Conservation (phyloP, 2,797 vertebrate genomes). For the Gephyroberyx darwinii region DNA sequence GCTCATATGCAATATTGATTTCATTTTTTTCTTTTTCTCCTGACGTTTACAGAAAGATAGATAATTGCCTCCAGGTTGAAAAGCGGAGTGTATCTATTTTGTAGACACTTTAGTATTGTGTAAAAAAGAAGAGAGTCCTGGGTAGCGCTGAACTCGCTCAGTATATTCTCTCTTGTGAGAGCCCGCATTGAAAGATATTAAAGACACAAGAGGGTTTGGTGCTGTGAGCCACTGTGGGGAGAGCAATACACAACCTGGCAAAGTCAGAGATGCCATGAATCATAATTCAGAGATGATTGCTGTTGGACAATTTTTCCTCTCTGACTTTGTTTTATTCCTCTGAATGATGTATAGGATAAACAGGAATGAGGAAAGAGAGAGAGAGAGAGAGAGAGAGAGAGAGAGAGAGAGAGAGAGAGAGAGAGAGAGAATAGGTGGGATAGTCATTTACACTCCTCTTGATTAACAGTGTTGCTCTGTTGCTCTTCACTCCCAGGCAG, state of each 20-base stretch:
- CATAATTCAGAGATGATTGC: conserved; percentile 61
- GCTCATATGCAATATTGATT: conserved; percentile 75
- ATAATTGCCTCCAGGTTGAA: conserved; percentile 69
- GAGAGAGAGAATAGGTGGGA: conserved; percentile 16
- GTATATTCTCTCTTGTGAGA: conserved; percentile 45
- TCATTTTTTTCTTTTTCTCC: conserved; percentile 55
- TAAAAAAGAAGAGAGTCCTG: conserved; percentile 32
- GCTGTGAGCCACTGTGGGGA: conserved; percentile 51
- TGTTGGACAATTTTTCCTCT: conserved; percentile 54
- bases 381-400: conserved; percentile 9
- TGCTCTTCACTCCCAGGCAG: conserved; percentile 36
- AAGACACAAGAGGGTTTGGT: conserved; percentile 52
- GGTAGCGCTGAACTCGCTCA: conserved; percentile 36
- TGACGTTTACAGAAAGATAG: conserved; percentile 66
- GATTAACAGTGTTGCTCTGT: conserved; percentile 44
- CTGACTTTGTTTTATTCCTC: conserved; percentile 35
- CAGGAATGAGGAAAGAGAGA: conserved; percentile 17
- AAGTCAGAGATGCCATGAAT: conserved; percentile 69
- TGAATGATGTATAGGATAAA: conserved; percentile 67
- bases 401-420: conserved; percentile 23
- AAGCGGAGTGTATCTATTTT: conserved; percentile 65
- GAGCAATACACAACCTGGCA: conserved; percentile 67
- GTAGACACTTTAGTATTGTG: conserved; percentile 58
- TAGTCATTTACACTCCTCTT: conserved; percentile 37
- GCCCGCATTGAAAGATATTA: conserved; percentile 68